Evolutionary conservation across 2,888 invertebrate species (phyloP), one percentile per base, ranked within the genome.

Genomic region (Beris morrisii): DNA sequence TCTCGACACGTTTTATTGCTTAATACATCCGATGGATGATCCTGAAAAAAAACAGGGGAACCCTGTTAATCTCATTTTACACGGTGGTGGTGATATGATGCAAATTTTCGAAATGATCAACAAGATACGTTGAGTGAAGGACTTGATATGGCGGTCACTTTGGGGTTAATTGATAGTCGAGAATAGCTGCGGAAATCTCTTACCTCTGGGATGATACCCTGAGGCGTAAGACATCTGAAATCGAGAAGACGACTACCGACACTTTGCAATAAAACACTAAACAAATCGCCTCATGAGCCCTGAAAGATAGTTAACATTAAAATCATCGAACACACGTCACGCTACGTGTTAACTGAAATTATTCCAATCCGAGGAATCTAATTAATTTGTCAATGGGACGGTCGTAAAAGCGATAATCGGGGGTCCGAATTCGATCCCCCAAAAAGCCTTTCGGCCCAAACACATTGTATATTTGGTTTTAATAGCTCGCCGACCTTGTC

Each of bases 291-390:
- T 9, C 9, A 44, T 12, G 9, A 1, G 9, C 44, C n/a, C n/a
- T 12, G 15, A 48, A 12, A 2, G 15, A 13, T 48, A 48, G 15
- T 48, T 13, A 48, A 48, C 5, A 48, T 48, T 13, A 12, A 13
- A 48, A 48, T 48, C 5, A 48, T 13, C n/a, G 48, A 48, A 48
- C 5, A 58, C 65, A 59, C 59, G 65, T 58, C 65, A 65, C 59
- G 53, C 43, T 66, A 59, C 59, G 65, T 66, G 65, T 66, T 58
- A 59, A 66, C 30, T 30, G 65, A 66, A 66, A 66, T 66, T 66
- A 66, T 58, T 66, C 48, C n/a, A 38, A 38, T 38, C 48, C 11
- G 58, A 38, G 46, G 46, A 66, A 58, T 59, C 53, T 57, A 58
- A 66, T 66, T 66, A 66, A 66, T 66, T 66, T 59, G 65, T 66